phyloP scores from a whole-genome alignment of 2,888 invertebrate species.

The Tenodera sinensis region DNA sequence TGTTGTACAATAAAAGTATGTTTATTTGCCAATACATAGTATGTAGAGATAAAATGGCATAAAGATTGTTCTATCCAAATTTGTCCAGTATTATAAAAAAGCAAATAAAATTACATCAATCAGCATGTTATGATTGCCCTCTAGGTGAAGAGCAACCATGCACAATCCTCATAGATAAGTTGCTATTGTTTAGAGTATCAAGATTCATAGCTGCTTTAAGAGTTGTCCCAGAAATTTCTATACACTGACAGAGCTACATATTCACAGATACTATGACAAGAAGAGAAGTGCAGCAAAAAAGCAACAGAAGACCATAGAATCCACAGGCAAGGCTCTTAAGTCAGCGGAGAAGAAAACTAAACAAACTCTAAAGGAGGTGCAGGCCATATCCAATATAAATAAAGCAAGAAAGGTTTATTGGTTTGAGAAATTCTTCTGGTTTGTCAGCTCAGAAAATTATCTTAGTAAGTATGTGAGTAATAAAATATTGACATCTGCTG shows the following conservation, averaged over 20 bases:
- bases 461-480: conserved; percentile 47
- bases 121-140: too few relatives aligned
- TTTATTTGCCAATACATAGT: too few relatives aligned
- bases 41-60: too few relatives aligned
- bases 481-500: neutral
- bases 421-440: conserved; percentile 99
- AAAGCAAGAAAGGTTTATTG: conserved; percentile 93
- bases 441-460: conserved; percentile 94
- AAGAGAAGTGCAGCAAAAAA: conserved; percentile 89
- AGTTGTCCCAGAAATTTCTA: neutral
- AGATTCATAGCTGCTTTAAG: neutral
- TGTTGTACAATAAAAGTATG: too few relatives aligned
- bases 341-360: conserved; percentile 94
- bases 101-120: too few relatives aligned
- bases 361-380: conserved; percentile 88
- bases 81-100: too few relatives aligned
- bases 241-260: neutral
- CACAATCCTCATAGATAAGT: too few relatives aligned
- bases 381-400: conserved; percentile 85
- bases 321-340: conserved; percentile 89
- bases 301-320: conserved; percentile 92
- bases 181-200: neutral
- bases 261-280: conserved; percentile 77
- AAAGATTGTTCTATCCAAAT: too few relatives aligned
- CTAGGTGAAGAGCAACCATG: too few relatives aligned